Base-by-base conservation (phyloP, 2,888 invertebrate genomes). In the Portevinia maculata region DNA sequence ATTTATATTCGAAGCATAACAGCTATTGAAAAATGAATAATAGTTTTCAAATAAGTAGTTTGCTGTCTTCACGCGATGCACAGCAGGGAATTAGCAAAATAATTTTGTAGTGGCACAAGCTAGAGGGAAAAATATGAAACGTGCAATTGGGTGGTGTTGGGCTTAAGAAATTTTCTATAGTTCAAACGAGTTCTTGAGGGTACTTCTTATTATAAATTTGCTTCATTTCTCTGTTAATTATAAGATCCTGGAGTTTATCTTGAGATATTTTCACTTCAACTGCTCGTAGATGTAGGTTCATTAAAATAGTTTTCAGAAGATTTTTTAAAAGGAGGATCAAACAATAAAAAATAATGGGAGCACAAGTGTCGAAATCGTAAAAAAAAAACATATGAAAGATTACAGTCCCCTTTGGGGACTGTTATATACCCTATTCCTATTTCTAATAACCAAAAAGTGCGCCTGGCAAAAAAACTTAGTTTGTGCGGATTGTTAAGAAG, bases 21-120 rank as follows among this genome's bases (percentile, higher is more conserved):
- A 15, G 50, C 37, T 28, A 50, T 55, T 55, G 39, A 34, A 55
- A 39, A 39, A 39, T 55, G 24, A 55, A 39, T n/a, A n/a, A n/a
- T 55, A 55, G 50, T 64, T 64, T 50, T 7, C 19, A 39, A 62
- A 34, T 21, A 52, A 37, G 24, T 24, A 24, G 24, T 24, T 39
- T 64, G 37, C 7, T 50, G 62, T 64, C 50, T 37, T 24, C 62
- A 64, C 62, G 62, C 62, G 48, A 50, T 50, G 50, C 24, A 21
- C 13, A 6, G 34, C 11, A 21, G 9, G 34, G 9, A 37, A 28
- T 52, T 21, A 39, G 37, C 15, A 21, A 28, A 39, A 1, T n/a
- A 17, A 17, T 50, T 50, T 62, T 62, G 50, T 64, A 11, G 39
- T 37, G 8, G 24, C 3, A n/a, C 21, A 11, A 34, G 34, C 17